Evolutionary conservation across 2,113 vertebrate genomes (phyloP).

Genomic region (Lipophrys pholis): DNA sequence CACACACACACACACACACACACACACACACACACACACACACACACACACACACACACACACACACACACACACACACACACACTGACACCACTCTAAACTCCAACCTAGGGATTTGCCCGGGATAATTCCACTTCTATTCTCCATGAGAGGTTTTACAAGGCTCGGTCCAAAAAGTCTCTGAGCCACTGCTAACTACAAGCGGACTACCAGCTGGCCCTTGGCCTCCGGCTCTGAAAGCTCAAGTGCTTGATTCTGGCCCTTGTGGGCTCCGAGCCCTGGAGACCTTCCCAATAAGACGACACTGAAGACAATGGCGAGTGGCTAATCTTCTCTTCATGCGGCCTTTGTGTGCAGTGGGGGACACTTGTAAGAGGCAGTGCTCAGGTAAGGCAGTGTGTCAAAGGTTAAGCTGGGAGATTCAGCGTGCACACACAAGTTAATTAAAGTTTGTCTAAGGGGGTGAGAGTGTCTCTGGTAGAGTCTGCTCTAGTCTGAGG

Average conservation of each 20-base stretch:
- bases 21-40: conserved; percentile 35
- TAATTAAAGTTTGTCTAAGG: conserved; percentile 82
- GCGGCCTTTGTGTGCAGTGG: conserved; percentile 61
- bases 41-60: conserved; percentile 49
- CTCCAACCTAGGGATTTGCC: conserved; percentile 70
- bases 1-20: conserved; percentile 37
- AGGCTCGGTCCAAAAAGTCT: conserved; percentile 68
- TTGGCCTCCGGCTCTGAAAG: conserved; percentile 71
- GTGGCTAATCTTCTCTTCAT: conserved; percentile 75
- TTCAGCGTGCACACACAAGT: conserved; percentile 75
- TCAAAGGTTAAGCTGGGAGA: conserved; percentile 80
- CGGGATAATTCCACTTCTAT: conserved; percentile 73
- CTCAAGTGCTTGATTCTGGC: conserved; percentile 66
- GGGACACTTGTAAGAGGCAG: conserved; percentile 67
- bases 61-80: conserved; percentile 31
- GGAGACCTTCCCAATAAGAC: conserved; percentile 62
- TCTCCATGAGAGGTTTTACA: conserved; percentile 72
- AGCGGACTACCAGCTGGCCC: conserved; percentile 78
- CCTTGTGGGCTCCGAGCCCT: conserved; percentile 52
- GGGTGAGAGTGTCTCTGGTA: conserved; percentile 70
- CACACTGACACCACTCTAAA: conserved; percentile 53
- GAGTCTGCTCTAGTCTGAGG: conserved; percentile 54
- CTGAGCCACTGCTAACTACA: conserved; percentile 61
- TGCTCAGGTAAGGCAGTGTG: conserved; percentile 73
- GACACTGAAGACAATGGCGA: conserved; percentile 66